phyloP scores from a whole-genome alignment of 2,888 invertebrate genomes.

The Chloroclystis v-ata region DNA sequence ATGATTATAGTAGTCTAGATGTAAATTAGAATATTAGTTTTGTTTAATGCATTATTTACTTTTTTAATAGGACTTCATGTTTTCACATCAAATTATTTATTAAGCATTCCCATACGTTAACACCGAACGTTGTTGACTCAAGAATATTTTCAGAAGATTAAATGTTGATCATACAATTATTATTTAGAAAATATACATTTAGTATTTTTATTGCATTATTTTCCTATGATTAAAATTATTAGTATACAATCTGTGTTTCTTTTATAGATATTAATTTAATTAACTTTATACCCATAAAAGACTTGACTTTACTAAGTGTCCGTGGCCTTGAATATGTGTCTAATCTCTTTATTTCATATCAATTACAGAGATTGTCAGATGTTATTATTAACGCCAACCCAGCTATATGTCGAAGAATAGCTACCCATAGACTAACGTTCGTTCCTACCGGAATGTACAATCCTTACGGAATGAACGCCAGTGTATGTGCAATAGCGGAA shows the following conservation, averaged over 20 bases:
- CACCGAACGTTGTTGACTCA: conserved; percentile 48
- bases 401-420: no score
- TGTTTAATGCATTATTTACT: conserved; percentile 39
- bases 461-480: no score
- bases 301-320: no score
- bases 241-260: conserved; percentile 30
- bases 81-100: conserved; percentile 64
- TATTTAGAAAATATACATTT: conserved; percentile 69
- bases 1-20: conserved; percentile 37
- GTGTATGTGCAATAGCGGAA: no score
- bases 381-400: no score
- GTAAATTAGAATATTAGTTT: conserved; percentile 43
- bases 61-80: conserved; percentile 40
- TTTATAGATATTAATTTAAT: conserved; percentile 3
- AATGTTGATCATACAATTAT: conserved; percentile 60
- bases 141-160: conserved; percentile 45
- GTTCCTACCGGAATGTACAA: no score
- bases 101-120: conserved; percentile 65
- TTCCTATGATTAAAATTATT: conserved; percentile 70
- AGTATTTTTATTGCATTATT: conserved; percentile 75
- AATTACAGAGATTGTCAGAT: no score
- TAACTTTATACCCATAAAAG: no score
- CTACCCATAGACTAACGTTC: no score
- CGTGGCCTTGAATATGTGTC: no score
- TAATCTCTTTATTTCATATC: no score